Evolutionary conservation across 2,113 vertebrate genomes (phyloP), one percentile per base, ranked within the genome.

Genomic region (Zosterops hypoxanthus): DNA sequence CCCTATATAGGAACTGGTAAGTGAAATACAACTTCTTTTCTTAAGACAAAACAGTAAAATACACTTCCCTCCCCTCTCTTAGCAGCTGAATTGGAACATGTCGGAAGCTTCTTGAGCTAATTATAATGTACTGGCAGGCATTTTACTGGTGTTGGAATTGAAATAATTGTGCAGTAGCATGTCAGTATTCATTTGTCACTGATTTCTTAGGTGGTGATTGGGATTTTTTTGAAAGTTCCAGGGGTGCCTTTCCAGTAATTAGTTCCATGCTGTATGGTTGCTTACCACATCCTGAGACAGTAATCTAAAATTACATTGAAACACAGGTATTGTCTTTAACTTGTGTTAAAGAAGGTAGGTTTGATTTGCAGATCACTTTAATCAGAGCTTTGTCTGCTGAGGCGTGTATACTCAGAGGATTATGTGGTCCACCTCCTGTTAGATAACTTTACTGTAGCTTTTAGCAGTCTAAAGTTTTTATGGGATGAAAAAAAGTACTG

Each of bases 1-100:
- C 98, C 98, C 88, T 98, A 98, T 90, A 91, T 99, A 90, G 97
- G 98, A 96, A 99, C 99, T 97, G 98, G 99, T 99, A 97, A 99
- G 98, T 97, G 53, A 79, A 76, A 53, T 64, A 13, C 1, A 53
- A 22, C 22, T 68, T 63, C 59, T 66, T 53, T 80, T 23, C 22
- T 20, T 53, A 57, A 69, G 31, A 81, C 17, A 13, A 55, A 78
- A 42, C 46, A 41, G 9, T 53, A 70, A 47, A 47, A 80, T 25
- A 14, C 2, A 2, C 17, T 64, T 8, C 4, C 3, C 6, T 2
- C 0, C 0, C 3, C 0, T 0, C 3, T 17, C 4, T 4, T 8
- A 55, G 47, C 36, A 81, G 34, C 56, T 61, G 24, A 77, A 44
- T 59, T 53, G 16, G 10, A 86, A 61, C 20, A 8, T 22, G 25